Evolutionary conservation across 2,113 vertebrate species (phyloP).

Genomic region (Ariopsis seemanni): DNA sequence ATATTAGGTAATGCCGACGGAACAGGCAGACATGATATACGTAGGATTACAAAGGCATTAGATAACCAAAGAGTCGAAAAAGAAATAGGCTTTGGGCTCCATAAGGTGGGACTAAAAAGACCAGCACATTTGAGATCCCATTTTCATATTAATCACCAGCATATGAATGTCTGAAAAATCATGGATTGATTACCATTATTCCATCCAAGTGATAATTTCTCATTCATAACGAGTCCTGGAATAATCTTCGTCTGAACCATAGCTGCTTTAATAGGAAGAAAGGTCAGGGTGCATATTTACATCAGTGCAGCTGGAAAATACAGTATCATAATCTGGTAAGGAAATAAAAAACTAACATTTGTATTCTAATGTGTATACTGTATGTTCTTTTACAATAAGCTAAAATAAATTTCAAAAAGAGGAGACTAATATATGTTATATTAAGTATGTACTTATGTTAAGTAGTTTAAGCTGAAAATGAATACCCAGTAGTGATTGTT

Average conservation of each 20-base stretch:
- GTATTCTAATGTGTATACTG: background rate
- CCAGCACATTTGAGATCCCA: background rate
- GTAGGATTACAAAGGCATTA: background rate
- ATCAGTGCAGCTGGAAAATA: conserved; percentile 53
- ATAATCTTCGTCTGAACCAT: conserved; percentile 51
- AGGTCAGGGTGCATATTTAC: conserved; percentile 47
- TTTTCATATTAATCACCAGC: background rate
- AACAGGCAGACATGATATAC: background rate
- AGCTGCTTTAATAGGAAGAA: conserved; percentile 45
- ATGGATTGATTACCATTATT: conserved; percentile 9
- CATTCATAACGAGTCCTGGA: conserved; percentile 48
- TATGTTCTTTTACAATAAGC: background rate
- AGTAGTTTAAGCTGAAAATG: background rate
- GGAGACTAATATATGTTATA: background rate
- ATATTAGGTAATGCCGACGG: background rate
- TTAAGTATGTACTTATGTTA: too few relatives aligned
- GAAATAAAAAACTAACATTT: background rate
- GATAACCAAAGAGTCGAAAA: background rate
- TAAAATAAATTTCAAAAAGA: background rate
- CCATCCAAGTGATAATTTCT: conserved; percentile 50
- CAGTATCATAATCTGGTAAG: conserved; percentile 29
- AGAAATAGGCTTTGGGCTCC: background rate
- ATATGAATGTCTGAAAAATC: background rate
- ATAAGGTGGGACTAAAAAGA: background rate
- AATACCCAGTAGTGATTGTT: background rate